phyloP scores from a whole-genome alignment of 2,113 vertebrate species.

The Spea multiplicata region DNA sequence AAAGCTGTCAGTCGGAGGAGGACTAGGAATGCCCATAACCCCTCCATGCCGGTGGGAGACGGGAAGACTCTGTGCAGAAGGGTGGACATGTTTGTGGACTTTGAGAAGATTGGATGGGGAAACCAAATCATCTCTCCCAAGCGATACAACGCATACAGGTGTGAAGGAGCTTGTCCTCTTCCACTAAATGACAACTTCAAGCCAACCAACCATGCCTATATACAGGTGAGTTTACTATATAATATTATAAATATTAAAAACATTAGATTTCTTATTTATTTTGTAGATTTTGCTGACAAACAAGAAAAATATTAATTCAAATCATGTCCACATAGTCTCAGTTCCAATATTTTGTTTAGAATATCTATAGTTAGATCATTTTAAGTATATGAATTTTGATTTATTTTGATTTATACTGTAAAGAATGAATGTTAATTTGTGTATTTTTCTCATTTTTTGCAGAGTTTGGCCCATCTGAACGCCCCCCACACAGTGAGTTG shows the following conservation, averaged over 20 bases:
- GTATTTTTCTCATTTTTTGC: too few relatives aligned
- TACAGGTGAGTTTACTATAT: conserved; percentile 86
- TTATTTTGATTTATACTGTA: too few relatives aligned
- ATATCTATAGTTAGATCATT: too few relatives aligned
- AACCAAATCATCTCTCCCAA: too few relatives aligned
- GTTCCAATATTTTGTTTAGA: too few relatives aligned
- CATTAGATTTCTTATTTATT: conserved; percentile 76
- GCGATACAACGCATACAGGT: too few relatives aligned
- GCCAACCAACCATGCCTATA: conserved; percentile 44
- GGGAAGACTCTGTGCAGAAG: conserved; percentile 60
- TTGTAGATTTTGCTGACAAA: conserved; percentile 76
- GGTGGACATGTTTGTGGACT: conserved; percentile 86
- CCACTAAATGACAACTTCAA: too few relatives aligned
- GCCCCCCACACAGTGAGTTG: conserved; percentile 67
- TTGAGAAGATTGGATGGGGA: conserved; percentile 56
- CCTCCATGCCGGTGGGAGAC: neutral
- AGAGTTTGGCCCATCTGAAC: conserved; percentile 53
- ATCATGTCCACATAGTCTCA: conserved; percentile 51
- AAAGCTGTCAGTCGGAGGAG: neutral
- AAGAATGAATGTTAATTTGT: too few relatives aligned
- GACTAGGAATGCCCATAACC: neutral
- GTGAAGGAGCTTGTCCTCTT: too few relatives aligned
- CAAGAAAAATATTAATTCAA: conserved; percentile 86
- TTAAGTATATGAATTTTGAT: too few relatives aligned
- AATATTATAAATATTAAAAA: conserved; percentile 75